Percentiles rank a stretch among this genome's conserved stretches.
phyloP scores from a whole-genome alignment of 2,888 invertebrate genomes.

The Cheiracanthium punctorium region DNA sequence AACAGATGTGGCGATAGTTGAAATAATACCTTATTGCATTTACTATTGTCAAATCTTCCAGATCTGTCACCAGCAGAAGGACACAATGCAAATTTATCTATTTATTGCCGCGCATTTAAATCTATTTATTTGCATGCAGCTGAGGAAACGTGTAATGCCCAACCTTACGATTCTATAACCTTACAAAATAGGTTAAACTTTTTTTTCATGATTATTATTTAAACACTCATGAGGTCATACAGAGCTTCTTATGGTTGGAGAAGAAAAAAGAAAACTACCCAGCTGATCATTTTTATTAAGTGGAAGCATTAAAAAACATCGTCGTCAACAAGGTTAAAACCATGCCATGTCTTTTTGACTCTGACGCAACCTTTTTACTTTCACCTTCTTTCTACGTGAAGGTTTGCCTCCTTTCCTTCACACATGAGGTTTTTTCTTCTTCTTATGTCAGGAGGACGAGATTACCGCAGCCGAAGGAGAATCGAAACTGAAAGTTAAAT shows the following conservation, averaged over 20 bases:
- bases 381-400: background rate
- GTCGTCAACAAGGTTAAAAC: constrained; percentile 4
- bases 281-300: background rate
- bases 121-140: background rate
- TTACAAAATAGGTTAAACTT: constrained; percentile 10
- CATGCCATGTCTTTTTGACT: background rate
- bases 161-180: background rate
- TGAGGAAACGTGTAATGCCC: background rate
- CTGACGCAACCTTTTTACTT: background rate
- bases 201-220: background rate
- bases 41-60: background rate
- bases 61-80: background rate
- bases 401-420: background rate
- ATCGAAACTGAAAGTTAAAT: constrained; percentile 23
- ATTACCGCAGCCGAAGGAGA: background rate
- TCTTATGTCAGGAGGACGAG: constrained; percentile 18
- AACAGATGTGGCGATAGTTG: no score
- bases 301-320: background rate
- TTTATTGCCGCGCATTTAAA: background rate
- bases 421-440: no score
- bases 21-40: no score
- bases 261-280: background rate
- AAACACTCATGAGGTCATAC: background rate
- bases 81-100: background rate
- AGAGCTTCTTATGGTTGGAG: background rate